phyloP scores from a whole-genome alignment of 2,888 invertebrate genomes.

The Epistrophella euchroma region DNA sequence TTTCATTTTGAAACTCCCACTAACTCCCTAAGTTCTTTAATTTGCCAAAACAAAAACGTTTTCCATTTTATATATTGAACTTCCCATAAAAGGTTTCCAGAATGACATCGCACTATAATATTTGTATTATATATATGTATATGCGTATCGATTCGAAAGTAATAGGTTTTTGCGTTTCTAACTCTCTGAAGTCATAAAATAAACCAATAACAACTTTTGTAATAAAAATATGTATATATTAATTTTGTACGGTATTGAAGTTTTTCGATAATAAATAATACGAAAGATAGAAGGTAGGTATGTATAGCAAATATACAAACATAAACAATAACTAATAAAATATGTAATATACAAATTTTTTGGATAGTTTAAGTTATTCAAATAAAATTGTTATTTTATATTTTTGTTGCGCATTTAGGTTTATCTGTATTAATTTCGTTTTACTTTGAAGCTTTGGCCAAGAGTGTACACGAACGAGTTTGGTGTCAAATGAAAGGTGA shows the following conservation, averaged over 20 bases:
- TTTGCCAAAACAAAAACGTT: not conserved
- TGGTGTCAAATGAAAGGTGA: too few relatives aligned
- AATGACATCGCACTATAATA: not conserved
- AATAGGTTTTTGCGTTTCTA: not conserved
- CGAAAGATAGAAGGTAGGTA: not conserved
- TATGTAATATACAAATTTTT: not conserved
- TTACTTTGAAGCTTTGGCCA: too few relatives aligned
- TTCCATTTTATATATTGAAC: slow-evolving; percentile 5
- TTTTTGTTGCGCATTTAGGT: not conserved
- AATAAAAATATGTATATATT: not conserved
- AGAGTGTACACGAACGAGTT: too few relatives aligned
- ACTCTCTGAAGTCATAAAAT: slow-evolving; percentile 4
- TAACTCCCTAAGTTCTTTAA: not conserved
- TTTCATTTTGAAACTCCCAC: not conserved
- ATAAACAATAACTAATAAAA: not conserved
- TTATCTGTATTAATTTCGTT: too few relatives aligned
- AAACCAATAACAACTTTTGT: slow-evolving; percentile 6
- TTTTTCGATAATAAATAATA: slow-evolving; percentile 1
- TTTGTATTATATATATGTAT: not conserved
- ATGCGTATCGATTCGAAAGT: not conserved
- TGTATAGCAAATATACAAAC: not conserved
- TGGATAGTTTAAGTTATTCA: not conserved
- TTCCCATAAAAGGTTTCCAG: slow-evolving; percentile 2
- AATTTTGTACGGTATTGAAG: not conserved
- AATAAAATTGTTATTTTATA: not conserved